These are phyloP conservation scores for Huso huso DNA, from an alignment of 2,797 vertebrate species.

Conservation along the genomic window DNA sequence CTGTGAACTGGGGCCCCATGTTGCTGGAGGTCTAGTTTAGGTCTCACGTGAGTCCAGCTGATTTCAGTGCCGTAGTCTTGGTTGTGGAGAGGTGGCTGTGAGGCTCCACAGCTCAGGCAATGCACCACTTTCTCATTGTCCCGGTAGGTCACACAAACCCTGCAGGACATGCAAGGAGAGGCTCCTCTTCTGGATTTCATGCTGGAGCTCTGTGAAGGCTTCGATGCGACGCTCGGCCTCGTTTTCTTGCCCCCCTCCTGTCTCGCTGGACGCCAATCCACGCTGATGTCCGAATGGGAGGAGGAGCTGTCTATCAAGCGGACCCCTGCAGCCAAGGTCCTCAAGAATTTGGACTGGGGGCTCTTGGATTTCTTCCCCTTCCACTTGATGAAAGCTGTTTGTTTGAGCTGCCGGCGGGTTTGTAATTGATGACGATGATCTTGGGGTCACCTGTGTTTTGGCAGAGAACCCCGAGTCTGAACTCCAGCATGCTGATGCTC, in stretches of 20 bases:
- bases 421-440: constrained; percentile 64
- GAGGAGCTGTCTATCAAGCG: constrained; percentile 85
- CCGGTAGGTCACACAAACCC: constrained; percentile 21
- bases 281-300: constrained; percentile 78
- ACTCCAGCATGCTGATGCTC: constrained; percentile 82
- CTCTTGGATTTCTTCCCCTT: constrained; percentile 64
- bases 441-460: constrained; percentile 62
- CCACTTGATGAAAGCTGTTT: constrained; percentile 65
- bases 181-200: not conserved
- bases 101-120: constrained; percentile 14
- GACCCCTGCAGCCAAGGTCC: constrained; percentile 61
- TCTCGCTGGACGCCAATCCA: constrained; percentile 35
- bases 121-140: constrained; percentile 4
- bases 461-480: constrained; percentile 75
- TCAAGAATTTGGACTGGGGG: constrained; percentile 64
- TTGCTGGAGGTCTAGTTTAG: no score
- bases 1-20: not conserved
- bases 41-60: not conserved
- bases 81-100: constrained; percentile 22
- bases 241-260: not conserved
- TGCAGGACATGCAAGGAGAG: constrained; percentile 23
- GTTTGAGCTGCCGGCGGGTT: constrained; percentile 66
- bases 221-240: not conserved
- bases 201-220: not conserved
- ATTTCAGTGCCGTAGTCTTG: constrained; percentile 3